These are phyloP conservation scores for Atta colombica DNA, from an alignment of 1,140 invertebrate species.

Conservation along the genomic window DNA sequence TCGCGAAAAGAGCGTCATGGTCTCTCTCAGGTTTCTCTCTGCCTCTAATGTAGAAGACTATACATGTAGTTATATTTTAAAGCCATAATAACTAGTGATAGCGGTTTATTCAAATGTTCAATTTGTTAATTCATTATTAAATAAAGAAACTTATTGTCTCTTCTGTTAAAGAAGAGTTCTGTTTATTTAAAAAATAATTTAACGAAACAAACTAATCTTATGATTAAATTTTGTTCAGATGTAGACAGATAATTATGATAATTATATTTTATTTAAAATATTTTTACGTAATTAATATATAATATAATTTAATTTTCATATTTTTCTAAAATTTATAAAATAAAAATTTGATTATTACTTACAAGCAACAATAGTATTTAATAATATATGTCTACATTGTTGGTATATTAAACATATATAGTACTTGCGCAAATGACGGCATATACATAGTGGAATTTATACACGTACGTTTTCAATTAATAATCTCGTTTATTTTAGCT, in stretches of 20 bases:
- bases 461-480: constrained; percentile 64
- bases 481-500: constrained; percentile 62
- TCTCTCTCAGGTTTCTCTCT: too few species aligned
- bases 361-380: not conserved
- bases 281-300: not conserved
- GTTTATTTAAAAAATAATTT: constrained; percentile 5
- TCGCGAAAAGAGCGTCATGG: too few species aligned
- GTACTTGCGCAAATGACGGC: not conserved
- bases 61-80: not conserved
- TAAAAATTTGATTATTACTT: not conserved
- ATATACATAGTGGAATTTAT: constrained; percentile 25
- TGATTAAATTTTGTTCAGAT: not conserved
- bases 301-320: too few species aligned
- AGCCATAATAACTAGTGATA: not conserved
- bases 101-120: not conserved
- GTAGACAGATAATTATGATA: not conserved
- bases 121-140: not conserved
- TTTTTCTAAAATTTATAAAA: not conserved
- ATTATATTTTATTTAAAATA: not conserved
- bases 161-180: not conserved
- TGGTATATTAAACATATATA: not conserved
- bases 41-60: not conserved
- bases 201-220: not conserved
- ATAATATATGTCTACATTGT: not conserved
- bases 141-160: not conserved